Percentiles rank a stretch among this genome's conserved stretches.
These are phyloP conservation scores for Stenoptilia bipunctidactyla DNA, from an alignment of 2,888 invertebrate genomes.

Conservation along the genomic window DNA sequence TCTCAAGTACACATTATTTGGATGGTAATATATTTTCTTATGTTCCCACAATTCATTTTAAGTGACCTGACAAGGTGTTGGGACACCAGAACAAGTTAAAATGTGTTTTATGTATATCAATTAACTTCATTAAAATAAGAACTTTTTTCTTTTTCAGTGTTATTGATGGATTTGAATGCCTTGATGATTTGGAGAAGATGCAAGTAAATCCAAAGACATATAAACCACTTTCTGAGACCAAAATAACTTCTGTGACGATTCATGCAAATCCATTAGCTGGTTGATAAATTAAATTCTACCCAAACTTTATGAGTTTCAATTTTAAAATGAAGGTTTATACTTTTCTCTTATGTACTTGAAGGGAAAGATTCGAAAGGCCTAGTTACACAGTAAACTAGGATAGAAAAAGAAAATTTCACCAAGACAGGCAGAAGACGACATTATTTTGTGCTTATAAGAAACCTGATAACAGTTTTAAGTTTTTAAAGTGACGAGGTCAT, in stretches of 20 bases:
- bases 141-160: slow-evolving; percentile 75
- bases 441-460: too few species aligned
- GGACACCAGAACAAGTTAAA: background rate
- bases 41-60: too few species aligned
- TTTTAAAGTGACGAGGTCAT: too few species aligned
- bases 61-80: too few species aligned
- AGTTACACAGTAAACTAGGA: too few species aligned
- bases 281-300: slow-evolving; percentile 27
- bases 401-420: too few species aligned
- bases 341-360: too few species aligned
- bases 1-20: slow-evolving; percentile 97
- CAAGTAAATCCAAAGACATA: slow-evolving; percentile 95
- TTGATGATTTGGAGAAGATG: slow-evolving; percentile 96
- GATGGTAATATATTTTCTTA: slow-evolving; percentile 86
- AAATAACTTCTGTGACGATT: slow-evolving; percentile 91
- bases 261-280: slow-evolving; percentile 98
- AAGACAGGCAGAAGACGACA: too few species aligned
- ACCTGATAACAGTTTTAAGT: too few species aligned
- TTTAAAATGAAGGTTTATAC: too few species aligned
- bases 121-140: background rate
- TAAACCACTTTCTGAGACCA: slow-evolving; percentile 87
- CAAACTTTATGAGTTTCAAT: background rate
- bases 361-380: too few species aligned
- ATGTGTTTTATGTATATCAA: background rate
- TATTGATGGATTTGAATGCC: slow-evolving; percentile 95